Evolutionary conservation across 2,113 vertebrate genomes (phyloP), one percentile per base, ranked within the genome.

Genomic region (Lota lota): DNA sequence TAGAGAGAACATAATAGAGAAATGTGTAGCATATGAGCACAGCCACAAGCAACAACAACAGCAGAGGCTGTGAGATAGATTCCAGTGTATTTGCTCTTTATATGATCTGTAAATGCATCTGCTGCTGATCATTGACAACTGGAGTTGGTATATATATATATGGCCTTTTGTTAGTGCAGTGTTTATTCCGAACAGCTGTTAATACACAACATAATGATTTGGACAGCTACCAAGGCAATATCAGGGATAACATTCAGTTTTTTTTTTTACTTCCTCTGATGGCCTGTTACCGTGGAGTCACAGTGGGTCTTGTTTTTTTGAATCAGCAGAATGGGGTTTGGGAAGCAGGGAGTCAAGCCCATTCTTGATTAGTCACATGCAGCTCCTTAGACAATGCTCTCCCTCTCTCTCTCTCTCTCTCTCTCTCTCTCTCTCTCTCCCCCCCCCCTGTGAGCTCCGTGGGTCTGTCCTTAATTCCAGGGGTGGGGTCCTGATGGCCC

Each of bases 361-460:
- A 68, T 77, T 78, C 77, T 77, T 87, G 85, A 89, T 88, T 87
- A 90, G 83, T 87, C 81, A 83, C 82, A 85, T 72, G 81, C 70
- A 51, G 80, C 82, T 80, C 82, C 82, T 85, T 72, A 72, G 78
- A 79, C 79, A 80, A 80, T 76, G 74, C 79, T 79, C 79, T 72
- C 74, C 2, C 10, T 10, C 40, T 10, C 40, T 10, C 8, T 7
- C 40, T 10, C 40, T 1, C 28, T 33, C 28, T 33, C 28, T 33
- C 3, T 33, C 28, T 33, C 28, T 33, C 28, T 33, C 28, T 33
- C 28, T 33, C 28, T 33, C 28, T 33, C 28, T 33, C 28, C 28
- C 28, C 28, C 28, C 28, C 28, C 78, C 82, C 79, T 88, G 81
- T 83, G 85, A 89, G 83, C 78, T 79, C 81, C 77, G 82, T 84